Base-by-base conservation (phyloP, 1,140 invertebrate genomes). In the Hetaerina americana region DNA sequence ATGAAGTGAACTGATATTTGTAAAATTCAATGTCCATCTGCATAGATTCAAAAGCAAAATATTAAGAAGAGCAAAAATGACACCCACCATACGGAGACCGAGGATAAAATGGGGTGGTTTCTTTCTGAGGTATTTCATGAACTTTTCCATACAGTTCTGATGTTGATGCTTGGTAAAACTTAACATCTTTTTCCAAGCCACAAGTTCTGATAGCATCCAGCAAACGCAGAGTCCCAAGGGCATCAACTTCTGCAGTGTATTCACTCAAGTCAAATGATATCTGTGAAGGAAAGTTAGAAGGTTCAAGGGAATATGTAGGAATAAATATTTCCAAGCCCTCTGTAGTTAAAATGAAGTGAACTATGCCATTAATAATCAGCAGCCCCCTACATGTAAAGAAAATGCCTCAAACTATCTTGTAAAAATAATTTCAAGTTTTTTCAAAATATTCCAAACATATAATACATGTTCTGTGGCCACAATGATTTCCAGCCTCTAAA, bases 81-180 rank as follows among this genome's bases (percentile, higher is more conserved):
- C 40, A 57, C 22, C 10, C 40, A 98, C 97, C 98, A 86, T 99
- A 99, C 12, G 98, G 98, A n/a, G 97, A 99, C 78, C 97, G 84
- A 5, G 98, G 98, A 84, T 99, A 99, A 81, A 99, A 99, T 3
- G 97, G 97, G 5, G 98, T 99, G 57, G 91, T 96, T 83, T 99
- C 98, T 79, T 87, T 97, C 80, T 99, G 98, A 2, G 98, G 97
- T 68, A 94, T 92, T 84, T 99, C 94, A 68, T 90, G 88, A 0
- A 97, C 96, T 84, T 96, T 96, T n/a, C 97, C 97, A 81, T 96
- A 99, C 68, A 99, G 83, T 82, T 99, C 98, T 28, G 96, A 98
- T 0, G 97, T 99, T 0, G 96, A 99, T 0, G 97, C 97, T 81
- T 99, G 96, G 84, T 99, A 99, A 81, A 99, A 98, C 77, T 88